Evolutionary conservation across 2,888 invertebrate genomes (phyloP), one percentile per base, ranked within the genome.

Genomic region (Tenthredo mesomela): DNA sequence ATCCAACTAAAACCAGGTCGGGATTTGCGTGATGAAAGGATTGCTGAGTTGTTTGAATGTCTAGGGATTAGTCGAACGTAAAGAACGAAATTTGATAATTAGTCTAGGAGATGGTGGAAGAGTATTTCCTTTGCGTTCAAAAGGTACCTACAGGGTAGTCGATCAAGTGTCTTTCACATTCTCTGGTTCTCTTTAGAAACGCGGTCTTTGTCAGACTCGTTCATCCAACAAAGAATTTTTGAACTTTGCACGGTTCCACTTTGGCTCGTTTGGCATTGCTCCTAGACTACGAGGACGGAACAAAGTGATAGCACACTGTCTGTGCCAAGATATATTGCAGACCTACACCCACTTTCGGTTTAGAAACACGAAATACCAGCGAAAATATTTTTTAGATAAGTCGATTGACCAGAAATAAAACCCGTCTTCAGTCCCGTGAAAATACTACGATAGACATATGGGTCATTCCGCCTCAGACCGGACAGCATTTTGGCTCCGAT

Each of bases 191-290:
- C 37, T 70, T 37, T 7, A 10, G 12, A 54, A 70, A 5, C 37
- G 18, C 33, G 33, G 3, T 70, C 18, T 75, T 75, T 58, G 10
- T 78, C 47, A 1, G 33, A 78, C 54, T 78, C 78, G 50, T 78
- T 54, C 33, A 78, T 47, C 78, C 54, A 18, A 5, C 18, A 37
- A 47, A 75, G 58, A 58, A 78, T 33, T 78, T 54, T 33, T 12
- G 33, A 54, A 58, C 50, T 54, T 47, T 43, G 15, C 50, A 1
- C 58, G 54, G 33, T 54, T 78, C 33, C 54, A 78, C 78, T 78
- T 78, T 54, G 29, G 78, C 50, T 54, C 78, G 78, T 54, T 78
- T 78, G 78, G 78, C 78, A 78, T 54, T 78, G 78, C 54, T 58
- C 58, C 78, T 78, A 58, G 54, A 78, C n/a, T 75, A n/a, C 50